Evolutionary conservation across 2,797 vertebrate genomes (phyloP), one percentile per base, ranked within the genome.

Genomic region (Anguilla marmorata): DNA sequence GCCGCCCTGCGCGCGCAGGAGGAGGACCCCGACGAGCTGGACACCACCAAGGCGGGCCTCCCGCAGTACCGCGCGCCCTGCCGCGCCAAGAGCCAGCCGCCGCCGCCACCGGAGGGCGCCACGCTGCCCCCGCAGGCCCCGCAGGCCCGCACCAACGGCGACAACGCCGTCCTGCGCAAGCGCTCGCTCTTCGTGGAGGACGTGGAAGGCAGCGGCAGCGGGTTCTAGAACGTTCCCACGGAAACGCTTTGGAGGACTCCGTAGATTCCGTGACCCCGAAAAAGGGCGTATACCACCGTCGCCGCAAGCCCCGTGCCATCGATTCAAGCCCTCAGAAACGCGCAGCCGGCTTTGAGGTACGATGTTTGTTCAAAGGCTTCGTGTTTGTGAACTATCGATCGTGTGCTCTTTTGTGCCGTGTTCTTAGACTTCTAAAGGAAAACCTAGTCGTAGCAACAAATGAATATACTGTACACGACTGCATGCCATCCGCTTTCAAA

Each of bases 181-280:
- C 96, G 94, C 72, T 94, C 95, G 0, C 16, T 96, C 30, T 85
- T 94, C 0, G 88, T 93, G 45, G 94, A 96, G 0, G 93, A 97
- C 0, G 91, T 93, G 1, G 95, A 95, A 16, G 96, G 97, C 14
- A 98, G 97, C 0, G 97, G 97, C 0, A 98, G 97, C 11, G 96
- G 96, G 87, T 92, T 96, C 91, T 96, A 97, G 94, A 88, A 19
- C 63, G 7, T 33, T 45, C 80, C 12, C 3, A 3, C 56, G 11
- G 50, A 48, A 52, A 37, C 37, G 24, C 54, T n/a, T 0, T 1
- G 45, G 24, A 72, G 69, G 86, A 86, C 24, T 85, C 74, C 21
- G 2, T 27, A 69, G 82, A 85, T 74, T 66, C 82, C 19, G 37
- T n/a, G 6, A 80, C 33, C 76, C 21, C 21, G 14, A 8, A 80